Conservation (phyloP, 2,797 vertebrate genomes). For the Phrynocephalus forsythii region DNA sequence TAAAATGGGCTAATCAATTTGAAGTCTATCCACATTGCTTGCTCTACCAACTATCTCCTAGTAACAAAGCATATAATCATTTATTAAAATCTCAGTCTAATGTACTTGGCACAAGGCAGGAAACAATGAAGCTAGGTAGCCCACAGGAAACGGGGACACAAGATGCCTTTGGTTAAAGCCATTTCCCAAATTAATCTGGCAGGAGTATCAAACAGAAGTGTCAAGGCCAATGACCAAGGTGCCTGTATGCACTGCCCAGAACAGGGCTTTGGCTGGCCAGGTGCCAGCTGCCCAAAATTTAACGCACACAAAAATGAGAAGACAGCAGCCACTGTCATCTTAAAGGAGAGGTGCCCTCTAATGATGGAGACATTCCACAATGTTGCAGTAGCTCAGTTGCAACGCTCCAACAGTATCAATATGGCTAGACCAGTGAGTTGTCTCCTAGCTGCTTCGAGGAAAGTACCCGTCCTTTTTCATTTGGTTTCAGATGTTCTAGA, state of each 20-base stretch:
- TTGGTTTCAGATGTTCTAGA: no score
- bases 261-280: slow-evolving; percentile 46
- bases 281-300: slow-evolving; percentile 60
- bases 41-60: slow-evolving; percentile 75
- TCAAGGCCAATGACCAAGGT: slow-evolving; percentile 37
- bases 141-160: slow-evolving; percentile 60
- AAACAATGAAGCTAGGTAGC: slow-evolving; percentile 57
- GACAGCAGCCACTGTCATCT: slow-evolving; percentile 50
- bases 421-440: no score
- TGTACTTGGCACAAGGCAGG: slow-evolving; percentile 54
- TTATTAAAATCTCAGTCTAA: slow-evolving; percentile 80
- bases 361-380: background rate
- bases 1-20: slow-evolving; percentile 82
- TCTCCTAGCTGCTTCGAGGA: no score
- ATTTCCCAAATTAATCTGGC: slow-evolving; percentile 62
- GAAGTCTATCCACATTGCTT: slow-evolving; percentile 80
- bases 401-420: background rate
- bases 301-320: slow-evolving; percentile 54
- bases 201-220: slow-evolving; percentile 50
- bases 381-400: no score
- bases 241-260: slow-evolving; percentile 25
- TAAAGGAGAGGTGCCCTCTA: slow-evolving; percentile 61
- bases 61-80: slow-evolving; percentile 79
- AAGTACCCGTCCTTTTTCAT: no score
- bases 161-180: slow-evolving; percentile 51